A percentile compares a stretch with the other conserved stretches of the same genome.
Evolutionary conservation across 1,140 invertebrate genomes (phyloP).

Genomic region (Ditylenchus dipsaci): DNA sequence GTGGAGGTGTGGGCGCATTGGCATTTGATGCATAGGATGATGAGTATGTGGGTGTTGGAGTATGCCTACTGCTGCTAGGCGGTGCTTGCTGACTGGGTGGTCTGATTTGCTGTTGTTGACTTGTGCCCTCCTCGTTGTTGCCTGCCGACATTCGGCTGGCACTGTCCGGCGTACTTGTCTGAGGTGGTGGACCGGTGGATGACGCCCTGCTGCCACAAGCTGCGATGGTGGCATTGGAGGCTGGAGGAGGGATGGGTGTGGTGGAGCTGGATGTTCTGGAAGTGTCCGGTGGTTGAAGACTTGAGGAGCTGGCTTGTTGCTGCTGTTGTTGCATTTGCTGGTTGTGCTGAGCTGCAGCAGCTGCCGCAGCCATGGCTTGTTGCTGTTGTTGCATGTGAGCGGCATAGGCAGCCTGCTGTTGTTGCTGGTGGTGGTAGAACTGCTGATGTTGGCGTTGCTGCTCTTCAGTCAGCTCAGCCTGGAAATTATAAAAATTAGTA

Average conservation of each 20-base stretch:
- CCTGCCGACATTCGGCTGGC: not conserved
- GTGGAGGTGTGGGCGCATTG: slow-evolving; percentile 28
- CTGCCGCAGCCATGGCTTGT: slow-evolving; percentile 1
- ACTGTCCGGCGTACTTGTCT: slow-evolving; percentile 9
- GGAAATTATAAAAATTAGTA: not conserved
- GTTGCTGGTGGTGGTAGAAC: slow-evolving; percentile 14
- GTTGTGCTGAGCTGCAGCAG: too few species aligned
- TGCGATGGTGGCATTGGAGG: not conserved
- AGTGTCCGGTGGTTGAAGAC: slow-evolving; percentile 5
- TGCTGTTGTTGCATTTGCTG: slow-evolving; percentile 18
- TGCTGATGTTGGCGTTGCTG: slow-evolving; percentile 12
- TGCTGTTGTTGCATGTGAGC: slow-evolving; percentile 16
- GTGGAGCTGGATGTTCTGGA: not conserved
- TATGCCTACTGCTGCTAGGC: not conserved
- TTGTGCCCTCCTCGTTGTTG: slow-evolving; percentile 3
- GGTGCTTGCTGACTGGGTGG: slow-evolving; percentile 11
- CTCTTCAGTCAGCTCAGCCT: slow-evolving; percentile 13
- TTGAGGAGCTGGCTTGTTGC: not conserved
- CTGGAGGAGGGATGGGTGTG: slow-evolving; percentile 11
- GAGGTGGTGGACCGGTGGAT: slow-evolving; percentile 15
- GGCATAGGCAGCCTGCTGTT: slow-evolving; percentile 13
- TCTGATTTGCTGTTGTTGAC: not conserved
- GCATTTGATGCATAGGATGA: slow-evolving; percentile 17
- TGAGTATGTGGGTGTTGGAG: slow-evolving; percentile 15
- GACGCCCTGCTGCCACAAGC: slow-evolving; percentile 3